phyloP scores from a whole-genome alignment of 2,888 invertebrate genomes.

The Ophion costatus region DNA sequence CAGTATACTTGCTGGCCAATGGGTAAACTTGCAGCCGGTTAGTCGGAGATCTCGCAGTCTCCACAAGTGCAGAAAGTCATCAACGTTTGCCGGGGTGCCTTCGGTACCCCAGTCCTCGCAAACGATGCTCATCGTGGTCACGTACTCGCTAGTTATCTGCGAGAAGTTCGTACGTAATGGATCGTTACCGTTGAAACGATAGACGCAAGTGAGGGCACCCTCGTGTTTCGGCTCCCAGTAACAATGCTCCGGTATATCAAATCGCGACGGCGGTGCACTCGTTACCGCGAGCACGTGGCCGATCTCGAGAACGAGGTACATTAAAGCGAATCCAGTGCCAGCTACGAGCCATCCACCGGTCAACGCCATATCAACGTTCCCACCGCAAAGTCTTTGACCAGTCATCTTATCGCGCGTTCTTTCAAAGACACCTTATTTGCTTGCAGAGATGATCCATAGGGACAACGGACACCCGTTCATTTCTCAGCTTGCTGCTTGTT shows the following conservation, averaged over 20 bases:
- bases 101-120: slow-evolving; percentile 71
- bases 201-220: slow-evolving; percentile 84
- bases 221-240: slow-evolving; percentile 86
- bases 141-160: slow-evolving; percentile 91
- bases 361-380: slow-evolving; percentile 35
- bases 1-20: slow-evolving; percentile 92
- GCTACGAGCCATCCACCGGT: slow-evolving; percentile 50
- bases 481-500: slow-evolving; percentile 23
- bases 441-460: slow-evolving; percentile 30
- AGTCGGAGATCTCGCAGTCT: slow-evolving; percentile 92
- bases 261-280: slow-evolving; percentile 84
- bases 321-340: slow-evolving; percentile 51
- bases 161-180: slow-evolving; percentile 88
- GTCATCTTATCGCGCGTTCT: slow-evolving; percentile 50
- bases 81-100: slow-evolving; percentile 68
- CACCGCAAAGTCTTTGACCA: slow-evolving; percentile 34
- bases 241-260: slow-evolving; percentile 95
- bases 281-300: slow-evolving; percentile 80
- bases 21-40: slow-evolving; percentile 94
- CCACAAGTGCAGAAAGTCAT: slow-evolving; percentile 91
- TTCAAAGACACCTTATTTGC: slow-evolving; percentile 14
- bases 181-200: slow-evolving; percentile 85
- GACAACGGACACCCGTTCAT: slow-evolving; percentile 49
- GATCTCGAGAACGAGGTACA: slow-evolving; percentile 60
- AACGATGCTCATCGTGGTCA: slow-evolving; percentile 78